Base-by-base conservation (phyloP, 2,797 vertebrate species). In the Platyrinchus mystaceus region DNA sequence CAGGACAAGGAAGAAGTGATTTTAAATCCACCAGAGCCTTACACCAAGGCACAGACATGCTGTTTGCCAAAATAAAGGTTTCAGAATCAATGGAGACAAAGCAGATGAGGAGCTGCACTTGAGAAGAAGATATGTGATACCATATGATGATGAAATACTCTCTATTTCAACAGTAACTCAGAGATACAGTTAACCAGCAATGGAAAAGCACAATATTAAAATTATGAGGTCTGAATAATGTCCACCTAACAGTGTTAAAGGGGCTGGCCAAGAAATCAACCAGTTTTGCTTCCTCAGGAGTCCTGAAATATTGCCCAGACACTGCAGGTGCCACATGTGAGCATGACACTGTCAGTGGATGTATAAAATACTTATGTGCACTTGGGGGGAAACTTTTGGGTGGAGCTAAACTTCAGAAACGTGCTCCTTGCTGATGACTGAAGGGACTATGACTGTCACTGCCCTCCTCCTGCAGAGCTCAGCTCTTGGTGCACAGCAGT, bases 301-400 rank as follows among this genome's bases (percentile, higher is more conserved):
- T 80, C 50, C 70, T 21, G 18, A 87, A 62, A 82, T 24, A 15
- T 24, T 47, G 15, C 58, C 53, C 32, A 44, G 32, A 41, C 37
- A 26, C 46, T 36, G 50, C 27, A 34, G 30, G 22, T 67, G n/a
- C 39, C 19, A 1, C 39, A 0, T 4, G 7, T 2, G 4, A 26
- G 12, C 3, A 2, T 5, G 23, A 60, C 5, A 7, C 27, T 27
- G 7, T 12, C 47, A 22, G 22, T 12, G 43, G 22, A 1, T 46
- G 55, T 10, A 5, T 24, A 19, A 76, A 75, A 84, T 4, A 49
- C 5, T 39, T 36, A 7, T 0, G 0, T 22, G 43, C 32, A 17
- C 18, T n/a, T 19, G 26, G 18, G 34, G 55, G 32, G 23, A 11
- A n/a, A 9, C 7, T 27, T 71, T 27, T 4, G 49, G 22, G 15